A percentile compares a stretch with the other conserved stretches of the same genome.
phyloP scores from a whole-genome alignment of 2,797 vertebrate species.

The Megalops cyprinoides region DNA sequence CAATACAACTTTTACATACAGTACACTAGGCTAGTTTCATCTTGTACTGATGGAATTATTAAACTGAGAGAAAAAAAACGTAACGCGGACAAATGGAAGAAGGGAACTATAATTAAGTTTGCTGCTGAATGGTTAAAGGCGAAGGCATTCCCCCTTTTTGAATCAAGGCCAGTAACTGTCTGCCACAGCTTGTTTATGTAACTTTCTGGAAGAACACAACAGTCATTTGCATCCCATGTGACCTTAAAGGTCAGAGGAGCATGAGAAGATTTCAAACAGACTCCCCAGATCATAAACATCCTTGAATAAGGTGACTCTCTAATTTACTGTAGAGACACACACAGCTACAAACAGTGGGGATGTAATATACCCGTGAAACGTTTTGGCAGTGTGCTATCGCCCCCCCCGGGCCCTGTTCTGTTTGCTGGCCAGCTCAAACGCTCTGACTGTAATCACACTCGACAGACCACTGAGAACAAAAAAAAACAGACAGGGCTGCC shows the following conservation, averaged over 20 bases:
- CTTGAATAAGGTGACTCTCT: background rate
- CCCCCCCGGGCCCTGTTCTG: constrained; percentile 21
- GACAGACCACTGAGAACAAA: constrained; percentile 13
- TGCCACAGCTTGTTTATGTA: background rate
- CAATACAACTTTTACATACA: no score
- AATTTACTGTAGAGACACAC: background rate
- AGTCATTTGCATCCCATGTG: background rate
- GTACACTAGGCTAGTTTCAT: background rate
- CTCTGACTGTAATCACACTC: constrained; percentile 24
- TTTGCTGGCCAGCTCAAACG: constrained; percentile 13
- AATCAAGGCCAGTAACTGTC: background rate
- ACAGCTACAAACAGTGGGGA: constrained; percentile 11
- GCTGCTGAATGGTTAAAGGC: background rate
- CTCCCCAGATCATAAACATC: background rate
- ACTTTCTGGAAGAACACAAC: background rate
- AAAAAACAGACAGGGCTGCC: background rate
- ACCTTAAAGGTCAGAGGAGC: background rate
- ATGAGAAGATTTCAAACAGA: background rate
- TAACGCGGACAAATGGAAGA: background rate
- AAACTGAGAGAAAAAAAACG: background rate
- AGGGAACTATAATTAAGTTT: background rate
- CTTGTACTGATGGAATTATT: background rate
- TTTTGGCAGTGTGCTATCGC: background rate
- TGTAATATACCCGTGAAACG: background rate
- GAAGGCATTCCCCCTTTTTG: background rate